Conservation (phyloP, 2,888 invertebrate genomes). For the Pilophorus perplexus region DNA sequence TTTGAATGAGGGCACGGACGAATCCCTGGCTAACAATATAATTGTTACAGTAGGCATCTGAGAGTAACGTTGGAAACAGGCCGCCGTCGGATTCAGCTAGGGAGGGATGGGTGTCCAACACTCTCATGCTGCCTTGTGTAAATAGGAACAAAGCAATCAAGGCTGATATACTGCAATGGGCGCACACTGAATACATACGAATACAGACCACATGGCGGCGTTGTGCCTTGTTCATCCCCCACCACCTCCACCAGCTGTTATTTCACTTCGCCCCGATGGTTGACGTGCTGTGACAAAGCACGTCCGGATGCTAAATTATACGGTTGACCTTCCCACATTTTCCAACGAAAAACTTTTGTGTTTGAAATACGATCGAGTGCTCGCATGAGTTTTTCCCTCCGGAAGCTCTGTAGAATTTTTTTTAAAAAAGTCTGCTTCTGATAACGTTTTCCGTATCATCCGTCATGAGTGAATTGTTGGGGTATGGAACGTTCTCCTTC, state of each 20-base stretch:
- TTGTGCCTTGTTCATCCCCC: too few relatives aligned
- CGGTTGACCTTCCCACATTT: not conserved
- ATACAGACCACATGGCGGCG: not conserved
- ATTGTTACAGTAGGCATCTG: not conserved
- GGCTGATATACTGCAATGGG: conserved; percentile 30
- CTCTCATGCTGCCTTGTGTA: conserved; percentile 1
- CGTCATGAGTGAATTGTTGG: too few relatives aligned
- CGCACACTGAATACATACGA: conserved; percentile 22
- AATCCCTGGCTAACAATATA: not conserved
- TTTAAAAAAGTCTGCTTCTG: too few relatives aligned
- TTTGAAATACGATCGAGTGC: conserved; percentile 11
- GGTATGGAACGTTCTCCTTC: too few relatives aligned
- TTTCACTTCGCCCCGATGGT: conserved; percentile 12
- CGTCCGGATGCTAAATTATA: conserved; percentile 15
- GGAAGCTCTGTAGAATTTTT: too few relatives aligned
- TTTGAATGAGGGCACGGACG: not conserved
- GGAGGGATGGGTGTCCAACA: not conserved
- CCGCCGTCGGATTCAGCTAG: not conserved
- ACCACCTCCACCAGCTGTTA: conserved; percentile 3
- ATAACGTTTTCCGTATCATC: too few relatives aligned
- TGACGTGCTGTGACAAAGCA: conserved; percentile 12
- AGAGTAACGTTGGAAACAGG: not conserved
- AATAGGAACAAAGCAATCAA: conserved; percentile 40
- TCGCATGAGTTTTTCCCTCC: too few relatives aligned
- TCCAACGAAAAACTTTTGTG: not conserved